Conservation (phyloP, 2,797 vertebrate genomes). For the Oceanodroma leucorhoa region DNA sequence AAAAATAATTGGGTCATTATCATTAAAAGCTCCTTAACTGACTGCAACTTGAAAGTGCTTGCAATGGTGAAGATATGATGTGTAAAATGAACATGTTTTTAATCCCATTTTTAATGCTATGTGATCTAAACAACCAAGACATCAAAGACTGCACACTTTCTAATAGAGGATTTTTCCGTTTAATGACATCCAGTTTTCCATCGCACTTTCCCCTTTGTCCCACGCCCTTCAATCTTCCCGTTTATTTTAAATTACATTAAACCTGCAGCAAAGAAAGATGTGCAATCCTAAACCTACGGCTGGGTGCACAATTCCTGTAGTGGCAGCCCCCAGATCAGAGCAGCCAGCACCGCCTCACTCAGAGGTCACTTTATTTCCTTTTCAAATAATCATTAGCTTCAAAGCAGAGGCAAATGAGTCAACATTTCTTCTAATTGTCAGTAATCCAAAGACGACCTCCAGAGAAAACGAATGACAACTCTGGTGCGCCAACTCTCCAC, state of each 20-base stretch:
- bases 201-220: not conserved
- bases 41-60: conserved; percentile 23
- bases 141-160: conserved; percentile 29
- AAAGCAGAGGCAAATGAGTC: not conserved
- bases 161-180: not conserved
- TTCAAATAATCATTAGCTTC: not conserved
- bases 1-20: conserved; percentile 62
- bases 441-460: not conserved
- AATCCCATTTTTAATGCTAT: conserved; percentile 40
- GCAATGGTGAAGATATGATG: not conserved
- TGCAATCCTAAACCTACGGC: not conserved
- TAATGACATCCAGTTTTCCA: not conserved
- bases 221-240: not conserved
- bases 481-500: not conserved
- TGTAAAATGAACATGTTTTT: conserved; percentile 9
- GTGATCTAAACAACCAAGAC: conserved; percentile 31
- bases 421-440: not conserved
- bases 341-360: not conserved
- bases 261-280: not conserved
- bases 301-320: not conserved
- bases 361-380: not conserved
- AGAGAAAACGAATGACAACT: not conserved
- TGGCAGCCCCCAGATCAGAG: not conserved
- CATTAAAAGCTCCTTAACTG: conserved; percentile 36
- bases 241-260: not conserved